These are phyloP conservation scores for Paradoxurus hermaphroditus DNA, from an alignment of 2,113 vertebrate species.

Conservation along the genomic window DNA sequence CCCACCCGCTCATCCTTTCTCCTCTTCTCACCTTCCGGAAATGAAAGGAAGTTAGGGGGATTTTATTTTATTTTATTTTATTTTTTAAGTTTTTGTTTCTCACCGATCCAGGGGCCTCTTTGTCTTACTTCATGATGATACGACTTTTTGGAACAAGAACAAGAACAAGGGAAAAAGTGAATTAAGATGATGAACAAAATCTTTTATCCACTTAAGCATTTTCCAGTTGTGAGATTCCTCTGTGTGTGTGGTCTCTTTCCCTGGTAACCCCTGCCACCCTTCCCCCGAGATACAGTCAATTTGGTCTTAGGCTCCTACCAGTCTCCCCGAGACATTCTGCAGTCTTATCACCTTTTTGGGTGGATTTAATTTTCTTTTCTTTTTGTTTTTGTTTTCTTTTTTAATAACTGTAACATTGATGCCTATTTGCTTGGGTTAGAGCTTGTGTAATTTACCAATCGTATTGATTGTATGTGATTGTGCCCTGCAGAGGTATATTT, in stretches of 20 bases:
- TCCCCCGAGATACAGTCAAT: conserved; percentile 65
- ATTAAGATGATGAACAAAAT: conserved; percentile 43
- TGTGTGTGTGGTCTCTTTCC: conserved; percentile 49
- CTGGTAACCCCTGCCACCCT: background rate
- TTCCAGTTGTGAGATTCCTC: conserved; percentile 86
- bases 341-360: conserved; percentile 91
- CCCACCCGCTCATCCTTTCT: background rate
- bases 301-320: conserved; percentile 82
- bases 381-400: conserved; percentile 61
- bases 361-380: conserved; percentile 85
- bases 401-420: conserved; percentile 86
- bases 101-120: conserved; percentile 19
- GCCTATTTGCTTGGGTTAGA: conserved; percentile 90
- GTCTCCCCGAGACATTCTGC: conserved; percentile 89
- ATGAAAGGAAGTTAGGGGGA: background rate
- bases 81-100: too few relatives aligned
- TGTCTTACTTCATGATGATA: background rate
- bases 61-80: background rate
- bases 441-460: conserved; percentile 89
- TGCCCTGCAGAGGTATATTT: conserved; percentile 90
- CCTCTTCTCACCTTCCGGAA: conserved; percentile 44
- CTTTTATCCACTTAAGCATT: conserved; percentile 49
- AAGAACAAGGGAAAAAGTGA: background rate
- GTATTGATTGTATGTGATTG: conserved; percentile 92
- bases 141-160: conserved; percentile 18